These are phyloP conservation scores for Malurus alboscapulatus DNA, from an alignment of 2,113 vertebrate species.

Conservation along the genomic window DNA sequence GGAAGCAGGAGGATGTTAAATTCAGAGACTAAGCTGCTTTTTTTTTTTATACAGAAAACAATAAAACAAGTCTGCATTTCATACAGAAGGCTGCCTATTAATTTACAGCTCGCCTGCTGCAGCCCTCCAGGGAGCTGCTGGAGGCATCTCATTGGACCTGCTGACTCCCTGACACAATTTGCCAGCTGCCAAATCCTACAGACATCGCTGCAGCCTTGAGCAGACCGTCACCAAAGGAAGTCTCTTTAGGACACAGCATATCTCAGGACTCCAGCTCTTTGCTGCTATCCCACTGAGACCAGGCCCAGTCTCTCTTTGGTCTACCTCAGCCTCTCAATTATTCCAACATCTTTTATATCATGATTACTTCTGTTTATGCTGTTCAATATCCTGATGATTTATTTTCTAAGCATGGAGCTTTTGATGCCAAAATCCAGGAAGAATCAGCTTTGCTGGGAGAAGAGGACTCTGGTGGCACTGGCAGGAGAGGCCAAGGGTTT, in stretches of 20 bases:
- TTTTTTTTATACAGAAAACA: background rate
- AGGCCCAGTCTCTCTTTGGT: background rate
- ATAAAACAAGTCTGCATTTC: background rate
- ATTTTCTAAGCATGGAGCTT: background rate
- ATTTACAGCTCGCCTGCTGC: background rate
- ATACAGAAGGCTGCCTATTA: background rate
- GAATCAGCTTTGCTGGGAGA: background rate
- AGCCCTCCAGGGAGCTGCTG: background rate
- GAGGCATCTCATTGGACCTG: background rate
- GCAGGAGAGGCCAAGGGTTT: background rate
- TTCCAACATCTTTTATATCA: background rate
- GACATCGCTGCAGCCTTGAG: background rate
- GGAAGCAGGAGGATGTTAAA: background rate
- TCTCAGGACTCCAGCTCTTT: background rate
- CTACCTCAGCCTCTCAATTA: conserved; percentile 27
- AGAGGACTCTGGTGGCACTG: background rate
- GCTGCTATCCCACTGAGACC: background rate
- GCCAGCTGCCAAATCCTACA: background rate
- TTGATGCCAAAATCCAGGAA: background rate
- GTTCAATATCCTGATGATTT: background rate
- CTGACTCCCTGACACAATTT: background rate
- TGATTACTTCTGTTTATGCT: background rate
- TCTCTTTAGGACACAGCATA: background rate
- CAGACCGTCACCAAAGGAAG: background rate
- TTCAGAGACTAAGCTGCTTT: background rate